Base-by-base conservation (phyloP, 2,888 invertebrate species). In the Hirtodrosophila cameraria region DNA sequence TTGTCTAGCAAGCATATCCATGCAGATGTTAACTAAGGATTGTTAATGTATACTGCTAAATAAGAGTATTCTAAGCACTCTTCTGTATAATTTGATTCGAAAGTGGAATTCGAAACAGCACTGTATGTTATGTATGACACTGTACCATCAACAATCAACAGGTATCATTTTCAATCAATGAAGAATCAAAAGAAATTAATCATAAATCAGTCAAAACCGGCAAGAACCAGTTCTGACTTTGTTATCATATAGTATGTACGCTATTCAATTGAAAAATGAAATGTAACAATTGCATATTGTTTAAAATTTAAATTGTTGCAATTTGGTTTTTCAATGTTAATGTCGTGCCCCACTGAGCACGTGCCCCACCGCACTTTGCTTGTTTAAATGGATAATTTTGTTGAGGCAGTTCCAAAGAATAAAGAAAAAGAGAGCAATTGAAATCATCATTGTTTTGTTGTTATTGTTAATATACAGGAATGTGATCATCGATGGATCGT, bases 241-340 rank as follows among this genome's bases (percentile, higher is more conserved):
- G 20, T 45, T 45, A 15, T 18, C 9, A 18, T 12, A 18, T 3
- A 42, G 42, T 1, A n/a, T 18, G 18, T 53, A 41, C 45, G 52
- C 42, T 52, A 61, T 72, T 72, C 76, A 82, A 85, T 85, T 85
- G 55, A 61, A 38, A 66, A 76, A 54, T 50, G 11, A 45, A 57
- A 55, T 54, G 41, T 16, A 53, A 55, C 60, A 36, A 58, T 70
- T 55, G 41, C 49, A 60, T 28, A 48, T 60, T 61, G 41, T 31
- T 55, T 23, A 53, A 68, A 68, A 36, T 31, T 55, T 23, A 53
- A 68, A 68, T 74, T 68, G 52, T 9, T 33, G 43, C 70, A 68
- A 61, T 61, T 68, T n/a, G n/a, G n/a, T n/a, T 58, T 33, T 41
- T 42, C 13, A 18, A 6, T 3, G 27, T 50, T 15, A 13, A 11